Evolutionary conservation across 2,797 vertebrate genomes (phyloP), one percentile per base, ranked within the genome.

Genomic region (Anguilla pacifica): DNA sequence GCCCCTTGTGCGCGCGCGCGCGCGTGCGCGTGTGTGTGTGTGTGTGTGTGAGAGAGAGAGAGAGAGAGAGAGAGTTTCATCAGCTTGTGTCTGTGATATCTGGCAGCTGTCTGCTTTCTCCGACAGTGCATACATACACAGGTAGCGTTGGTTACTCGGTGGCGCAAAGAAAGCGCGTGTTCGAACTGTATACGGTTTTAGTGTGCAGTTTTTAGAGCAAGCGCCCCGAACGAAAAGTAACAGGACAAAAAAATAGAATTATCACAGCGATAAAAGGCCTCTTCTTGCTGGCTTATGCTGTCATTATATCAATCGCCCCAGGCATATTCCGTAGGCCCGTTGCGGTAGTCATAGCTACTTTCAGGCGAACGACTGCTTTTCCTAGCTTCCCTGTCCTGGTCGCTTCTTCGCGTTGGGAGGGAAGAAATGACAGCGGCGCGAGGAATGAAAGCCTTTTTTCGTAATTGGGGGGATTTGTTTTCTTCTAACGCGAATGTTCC

Each of bases 401-500:
- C 92, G 92, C 89, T 92, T 91, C 67, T 91, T 83, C 86, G 89
- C 88, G 22, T 81, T 89, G 90, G 53, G 90, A 77, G 28, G 64
- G 64, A 85, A 51, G n/a, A 72, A 77, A 64, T 31, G n/a, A 70
- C 10, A 85, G 57, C 70, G 43, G 61, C 39, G 22, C 46, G 55
- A 84, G 85, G 86, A 91, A 93, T 95, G 94, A 94, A 95, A 94
- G 93, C 19, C 89, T 93, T 92, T 93, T 74, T 74, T 74, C 13
- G 35, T 10, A 28, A 28, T 92, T 90, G 89, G 91, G 90, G 90
- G 90, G 88, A 91, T 43, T 39, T 77, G 92, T 93, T 95, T 95
- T 95, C 59, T 93, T 93, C 94, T 94, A 94, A 95, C 94, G 93
- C 90, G 93, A 93, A 95, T 95, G 94, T 95, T 96, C 95, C 92